phyloP scores from a whole-genome alignment of 2,113 vertebrate species.

The pig (Sus scrofa) region DNA sequence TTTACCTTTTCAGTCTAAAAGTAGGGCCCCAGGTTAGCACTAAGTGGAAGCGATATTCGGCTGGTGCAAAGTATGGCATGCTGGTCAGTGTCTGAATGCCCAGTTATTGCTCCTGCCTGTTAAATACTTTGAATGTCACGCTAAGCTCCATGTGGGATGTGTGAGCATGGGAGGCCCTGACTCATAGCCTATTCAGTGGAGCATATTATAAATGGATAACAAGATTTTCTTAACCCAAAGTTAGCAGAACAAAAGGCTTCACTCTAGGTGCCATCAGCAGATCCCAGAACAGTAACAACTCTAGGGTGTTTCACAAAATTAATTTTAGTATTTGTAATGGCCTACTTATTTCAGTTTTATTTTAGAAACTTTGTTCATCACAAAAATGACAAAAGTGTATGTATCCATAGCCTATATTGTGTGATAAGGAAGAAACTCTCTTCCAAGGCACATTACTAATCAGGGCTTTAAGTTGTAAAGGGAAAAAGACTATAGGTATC shows the following conservation, averaged over 20 bases:
- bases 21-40: neutral
- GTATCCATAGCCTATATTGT: neutral
- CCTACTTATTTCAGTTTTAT: neutral
- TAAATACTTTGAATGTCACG: neutral
- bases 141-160: neutral
- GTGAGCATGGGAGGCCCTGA: neutral
- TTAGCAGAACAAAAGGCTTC: neutral
- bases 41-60: fast-evolving
- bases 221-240: neutral
- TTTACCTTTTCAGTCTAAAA: neutral
- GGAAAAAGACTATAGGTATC: neutral
- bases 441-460: neutral
- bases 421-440: neutral
- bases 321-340: neutral
- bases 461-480: neutral
- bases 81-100: neutral
- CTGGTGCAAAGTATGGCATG: neutral
- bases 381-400: neutral
- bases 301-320: neutral
- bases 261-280: neutral
- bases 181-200: neutral
- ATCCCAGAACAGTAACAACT: neutral
- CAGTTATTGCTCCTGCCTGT: neutral
- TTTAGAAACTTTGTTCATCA: neutral
- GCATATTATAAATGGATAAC: neutral